Evolutionary conservation across 2,888 invertebrate genomes (phyloP).

Genomic region (Andrena bucephala): DNA sequence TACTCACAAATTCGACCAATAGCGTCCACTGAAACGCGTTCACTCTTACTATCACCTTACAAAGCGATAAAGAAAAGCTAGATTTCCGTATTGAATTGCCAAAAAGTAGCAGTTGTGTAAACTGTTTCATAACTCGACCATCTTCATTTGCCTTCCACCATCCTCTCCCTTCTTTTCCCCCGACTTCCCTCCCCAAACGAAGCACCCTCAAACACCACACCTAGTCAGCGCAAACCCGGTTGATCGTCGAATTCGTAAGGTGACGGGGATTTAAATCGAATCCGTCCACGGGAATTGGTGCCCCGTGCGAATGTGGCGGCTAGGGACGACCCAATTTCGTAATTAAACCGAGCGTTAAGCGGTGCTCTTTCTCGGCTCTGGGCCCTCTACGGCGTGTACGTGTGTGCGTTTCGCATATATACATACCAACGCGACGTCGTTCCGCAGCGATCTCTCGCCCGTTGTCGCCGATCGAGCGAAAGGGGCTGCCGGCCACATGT

Average conservation of each 20-base stretch:
- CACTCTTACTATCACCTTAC: too few species aligned
- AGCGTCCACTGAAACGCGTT: too few species aligned
- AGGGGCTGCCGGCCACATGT: slow-evolving; percentile 4
- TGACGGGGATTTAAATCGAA: slow-evolving; percentile 67
- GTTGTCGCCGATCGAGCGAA: slow-evolving; percentile 18
- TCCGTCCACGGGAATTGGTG: slow-evolving; percentile 65
- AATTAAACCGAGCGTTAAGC: slow-evolving; percentile 70
- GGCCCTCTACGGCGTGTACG: not conserved
- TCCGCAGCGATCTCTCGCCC: not conserved
- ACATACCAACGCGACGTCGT: slow-evolving; percentile 25
- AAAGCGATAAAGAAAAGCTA: too few species aligned
- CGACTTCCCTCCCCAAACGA: not conserved
- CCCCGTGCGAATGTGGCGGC: slow-evolving; percentile 49
- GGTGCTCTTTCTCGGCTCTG: not conserved
- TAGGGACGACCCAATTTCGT: slow-evolving; percentile 69
- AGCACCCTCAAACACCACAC: not conserved
- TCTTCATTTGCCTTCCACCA: not conserved
- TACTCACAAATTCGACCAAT: too few species aligned
- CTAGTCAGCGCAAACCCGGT: not conserved
- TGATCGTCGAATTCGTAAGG: slow-evolving; percentile 54
- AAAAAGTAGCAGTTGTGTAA: too few species aligned
- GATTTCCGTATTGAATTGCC: too few species aligned
- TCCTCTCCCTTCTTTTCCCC: not conserved
- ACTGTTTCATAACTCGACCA: too few species aligned
- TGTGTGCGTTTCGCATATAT: too few species aligned